Conservation (phyloP, 2,888 invertebrate genomes). For the Leptopilina myrica region DNA sequence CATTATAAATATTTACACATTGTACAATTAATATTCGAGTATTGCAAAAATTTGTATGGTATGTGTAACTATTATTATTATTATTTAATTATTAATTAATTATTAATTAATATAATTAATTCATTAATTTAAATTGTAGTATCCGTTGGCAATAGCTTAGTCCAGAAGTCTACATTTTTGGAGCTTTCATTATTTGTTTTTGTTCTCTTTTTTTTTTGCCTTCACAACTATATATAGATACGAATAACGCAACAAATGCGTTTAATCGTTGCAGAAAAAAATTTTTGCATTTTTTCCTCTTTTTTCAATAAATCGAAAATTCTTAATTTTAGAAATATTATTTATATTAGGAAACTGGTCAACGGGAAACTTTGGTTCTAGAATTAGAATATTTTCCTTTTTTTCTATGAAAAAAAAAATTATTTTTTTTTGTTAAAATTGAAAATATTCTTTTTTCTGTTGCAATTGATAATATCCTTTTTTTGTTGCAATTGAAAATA, state of each 20-base stretch:
- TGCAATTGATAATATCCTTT: too few species aligned
- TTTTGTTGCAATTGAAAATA: too few species aligned
- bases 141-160: conserved; percentile 62
- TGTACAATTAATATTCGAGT: conserved; percentile 62
- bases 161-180: conserved; percentile 58
- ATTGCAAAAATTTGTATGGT: conserved; percentile 60
- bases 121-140: conserved; percentile 48
- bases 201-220: conserved; percentile 40
- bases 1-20: conserved; percentile 62
- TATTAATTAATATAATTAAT: too few species aligned
- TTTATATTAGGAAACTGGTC: neutral
- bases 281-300: neutral
- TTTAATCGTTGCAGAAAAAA: neutral
- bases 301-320: conserved; percentile 3
- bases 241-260: too few species aligned
- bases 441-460: too few species aligned
- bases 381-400: neutral
- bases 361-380: conserved; percentile 6
- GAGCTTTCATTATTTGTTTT: conserved; percentile 4
- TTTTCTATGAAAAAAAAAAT: too few species aligned
- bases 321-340: conserved; percentile 26
- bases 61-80: conserved; percentile 34
- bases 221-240: neutral
- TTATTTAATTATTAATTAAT: conserved; percentile 44
- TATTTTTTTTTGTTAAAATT: too few species aligned